Evolutionary conservation across 2,113 vertebrate species (phyloP), one percentile per base, ranked within the genome.

Genomic region (Burhinus oedicnemus): DNA sequence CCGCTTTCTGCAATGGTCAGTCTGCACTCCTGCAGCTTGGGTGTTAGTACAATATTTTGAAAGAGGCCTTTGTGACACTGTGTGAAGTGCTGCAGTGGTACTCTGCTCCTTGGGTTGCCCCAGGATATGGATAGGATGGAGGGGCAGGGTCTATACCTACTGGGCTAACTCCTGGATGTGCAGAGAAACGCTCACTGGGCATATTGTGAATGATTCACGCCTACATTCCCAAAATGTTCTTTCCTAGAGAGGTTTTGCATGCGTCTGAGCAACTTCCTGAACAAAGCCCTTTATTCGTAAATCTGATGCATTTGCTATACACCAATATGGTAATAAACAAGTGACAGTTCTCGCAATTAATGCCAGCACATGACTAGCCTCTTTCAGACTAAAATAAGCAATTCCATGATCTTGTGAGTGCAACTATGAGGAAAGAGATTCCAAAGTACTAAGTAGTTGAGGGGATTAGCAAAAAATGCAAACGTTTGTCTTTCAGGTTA

Each of bases 401-500:
- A 87, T 89, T 83, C 71, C 30, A 14, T 2, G 7, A n/a, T 77
- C 86, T 86, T 91, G 90, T 86, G 89, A 91, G 72, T 62, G 36
- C 0, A 0, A 54, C 78, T 75, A 8, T 93, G 82, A 93, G 71
- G 75, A 90, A 93, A 90, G 61, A 91, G 71, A 74, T 90, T 83
- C 94, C 0, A 0, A 90, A 96, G 83, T 60, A 74, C 74, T 47
- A 42, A 90, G 20, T 42, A 93, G 52, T 93, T 65, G 38, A 92
- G 72, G 55, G 79, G 61, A 95, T 94, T 95, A 92, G 40, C 78
- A 61, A 72, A 96, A 97, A 97, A 76, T 49, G 79, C 29, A 0
- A 88, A 71, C 51, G 29, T 77, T 94, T 83, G 36, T 90, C 87
- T 96, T 97, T 92, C 72, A 91, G 91, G 79, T 93, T 89, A 80